These are phyloP conservation scores for Palythoa caribaeorum DNA, from an alignment of 92 coral and sea anemone genomes.

Conservation along the genomic window DNA sequence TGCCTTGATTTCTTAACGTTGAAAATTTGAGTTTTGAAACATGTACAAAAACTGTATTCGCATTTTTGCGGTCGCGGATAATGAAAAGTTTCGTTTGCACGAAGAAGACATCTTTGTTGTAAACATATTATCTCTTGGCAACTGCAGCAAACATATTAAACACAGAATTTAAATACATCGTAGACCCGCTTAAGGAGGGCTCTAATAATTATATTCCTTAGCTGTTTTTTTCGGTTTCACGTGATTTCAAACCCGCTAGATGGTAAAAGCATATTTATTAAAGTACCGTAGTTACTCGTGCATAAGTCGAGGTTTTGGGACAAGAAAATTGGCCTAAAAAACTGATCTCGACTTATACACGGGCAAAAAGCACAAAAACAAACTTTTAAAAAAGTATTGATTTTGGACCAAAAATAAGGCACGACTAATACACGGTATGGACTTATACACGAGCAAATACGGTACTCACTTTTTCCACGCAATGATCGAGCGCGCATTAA, in stretches of 20 bases:
- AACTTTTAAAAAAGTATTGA: too few relatives aligned
- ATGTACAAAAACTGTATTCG: background rate
- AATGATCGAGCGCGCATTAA: too few relatives aligned
- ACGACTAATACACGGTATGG: too few relatives aligned
- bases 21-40: conserved; percentile 12
- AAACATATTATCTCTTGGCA: conserved; percentile 11
- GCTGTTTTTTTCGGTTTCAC: background rate
- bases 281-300: background rate
- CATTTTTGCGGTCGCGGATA: conserved; percentile 33
- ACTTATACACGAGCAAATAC: background rate
- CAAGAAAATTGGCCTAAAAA: too few relatives aligned
- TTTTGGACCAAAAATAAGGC: too few relatives aligned
- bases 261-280: background rate
- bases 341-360: too few relatives aligned
- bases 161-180: background rate
- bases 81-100: background rate
- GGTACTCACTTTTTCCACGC: too few relatives aligned
- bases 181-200: background rate
- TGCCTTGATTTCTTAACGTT: conserved; percentile 16
- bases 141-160: conserved; percentile 18
- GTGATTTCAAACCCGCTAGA: background rate
- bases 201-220: background rate
- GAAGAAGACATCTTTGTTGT: background rate
- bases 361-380: too few relatives aligned
- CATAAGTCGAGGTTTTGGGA: too few relatives aligned